Conservation (phyloP, 2,113 vertebrate genomes). For the Chelonoidis abingdonii region DNA sequence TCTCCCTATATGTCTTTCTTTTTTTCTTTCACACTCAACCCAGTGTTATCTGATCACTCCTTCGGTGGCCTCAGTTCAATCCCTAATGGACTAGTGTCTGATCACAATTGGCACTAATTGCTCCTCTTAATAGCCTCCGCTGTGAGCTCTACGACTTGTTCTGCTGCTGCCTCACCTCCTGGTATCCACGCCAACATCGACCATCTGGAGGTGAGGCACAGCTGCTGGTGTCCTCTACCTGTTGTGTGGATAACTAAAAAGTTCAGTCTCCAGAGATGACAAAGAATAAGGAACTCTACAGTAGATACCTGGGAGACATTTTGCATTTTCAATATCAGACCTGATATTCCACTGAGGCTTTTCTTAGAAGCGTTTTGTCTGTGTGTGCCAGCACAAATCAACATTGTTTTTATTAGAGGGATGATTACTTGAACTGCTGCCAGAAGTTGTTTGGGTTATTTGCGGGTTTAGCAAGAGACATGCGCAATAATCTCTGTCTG, state of each 20-base stretch:
- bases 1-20: background rate
- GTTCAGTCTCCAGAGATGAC: background rate
- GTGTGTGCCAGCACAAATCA: slow-evolving; percentile 17
- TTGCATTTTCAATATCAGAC: slow-evolving; percentile 7
- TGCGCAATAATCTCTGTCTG: rapidly evolving
- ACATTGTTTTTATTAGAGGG: background rate
- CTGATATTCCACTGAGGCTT: background rate
- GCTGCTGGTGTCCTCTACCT: background rate
- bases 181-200: background rate
- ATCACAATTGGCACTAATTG: background rate
- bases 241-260: background rate
- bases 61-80: background rate
- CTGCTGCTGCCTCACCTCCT: background rate
- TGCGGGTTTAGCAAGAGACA: background rate
- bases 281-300: rapidly evolving
- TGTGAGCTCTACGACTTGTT: background rate
- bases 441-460: slow-evolving; percentile 22
- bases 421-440: background rate
- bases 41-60: background rate
- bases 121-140: background rate
- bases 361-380: background rate
- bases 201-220: background rate
- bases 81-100: background rate
- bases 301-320: background rate
- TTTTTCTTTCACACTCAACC: background rate